phyloP scores from a whole-genome alignment of 2,888 invertebrate species.

The Eupeodes luniger region DNA sequence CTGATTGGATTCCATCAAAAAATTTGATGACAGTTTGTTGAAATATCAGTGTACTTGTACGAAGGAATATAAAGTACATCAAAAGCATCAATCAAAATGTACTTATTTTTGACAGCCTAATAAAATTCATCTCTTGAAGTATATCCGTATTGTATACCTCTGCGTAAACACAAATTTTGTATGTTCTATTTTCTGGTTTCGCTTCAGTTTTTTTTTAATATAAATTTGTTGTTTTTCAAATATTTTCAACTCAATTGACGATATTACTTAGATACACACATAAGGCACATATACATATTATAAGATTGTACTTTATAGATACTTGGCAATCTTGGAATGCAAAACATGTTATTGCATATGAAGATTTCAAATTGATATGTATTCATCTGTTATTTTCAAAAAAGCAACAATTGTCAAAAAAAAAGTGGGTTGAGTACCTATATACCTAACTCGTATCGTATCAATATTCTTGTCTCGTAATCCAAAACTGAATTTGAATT shows the following conservation, averaged over 20 bases:
- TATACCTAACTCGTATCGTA: neutral
- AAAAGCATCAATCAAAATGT: slow-evolving; percentile 25
- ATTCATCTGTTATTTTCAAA: slow-evolving; percentile 33
- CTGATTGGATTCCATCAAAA: slow-evolving; percentile 12
- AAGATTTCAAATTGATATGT: slow-evolving; percentile 29
- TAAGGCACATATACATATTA: too few relatives aligned
- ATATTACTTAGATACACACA: neutral
- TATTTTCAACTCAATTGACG: slow-evolving; percentile 2
- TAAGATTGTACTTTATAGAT: too few relatives aligned
- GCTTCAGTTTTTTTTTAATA: neutral
- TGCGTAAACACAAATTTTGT: neutral
- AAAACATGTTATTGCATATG: slow-evolving; percentile 34
- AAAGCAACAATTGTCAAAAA: slow-evolving; percentile 13
- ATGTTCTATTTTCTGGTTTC: neutral
- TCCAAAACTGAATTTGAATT: slow-evolving; percentile 1
- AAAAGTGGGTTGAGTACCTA: slow-evolving; percentile 4
- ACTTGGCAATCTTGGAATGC: slow-evolving; percentile 9
- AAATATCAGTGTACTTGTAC: too few relatives aligned
- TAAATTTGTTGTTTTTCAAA: slow-evolving; percentile 11
- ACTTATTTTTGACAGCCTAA: slow-evolving; percentile 18
- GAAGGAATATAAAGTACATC: neutral
- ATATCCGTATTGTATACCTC: neutral
- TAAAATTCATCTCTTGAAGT: neutral
- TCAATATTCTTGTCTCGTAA: slow-evolving; percentile 23
- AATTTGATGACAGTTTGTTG: slow-evolving; percentile 6